A percentile compares a stretch with the other conserved stretches of the same genome.
These are phyloP conservation scores for Axis porcinus DNA, from an alignment of 2,113 vertebrate genomes.

Conservation along the genomic window DNA sequence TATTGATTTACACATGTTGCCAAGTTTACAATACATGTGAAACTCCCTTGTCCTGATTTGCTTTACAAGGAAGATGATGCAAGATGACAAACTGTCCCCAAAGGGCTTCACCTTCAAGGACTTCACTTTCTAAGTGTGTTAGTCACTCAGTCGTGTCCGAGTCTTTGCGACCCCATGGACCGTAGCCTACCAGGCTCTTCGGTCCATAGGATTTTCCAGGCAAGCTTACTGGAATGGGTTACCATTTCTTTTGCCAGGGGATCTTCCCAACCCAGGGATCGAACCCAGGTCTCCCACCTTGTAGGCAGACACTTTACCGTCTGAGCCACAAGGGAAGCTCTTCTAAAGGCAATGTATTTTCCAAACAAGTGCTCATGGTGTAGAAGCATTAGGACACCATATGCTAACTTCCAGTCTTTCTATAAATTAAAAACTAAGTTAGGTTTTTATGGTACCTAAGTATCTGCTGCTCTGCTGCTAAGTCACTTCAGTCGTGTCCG, in stretches of 20 bases:
- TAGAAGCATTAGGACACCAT: background rate
- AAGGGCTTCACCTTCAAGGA: background rate
- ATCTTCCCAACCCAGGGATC: background rate
- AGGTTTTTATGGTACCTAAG: background rate
- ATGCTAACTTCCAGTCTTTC: background rate
- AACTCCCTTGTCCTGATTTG: background rate
- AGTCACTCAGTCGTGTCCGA: accelerated
- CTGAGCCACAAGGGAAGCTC: background rate
- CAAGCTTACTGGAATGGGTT: background rate
- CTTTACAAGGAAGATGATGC: background rate
- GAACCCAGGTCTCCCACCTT: background rate
- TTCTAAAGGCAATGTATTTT: background rate
- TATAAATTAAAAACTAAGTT: background rate
- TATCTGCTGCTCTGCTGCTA: background rate
- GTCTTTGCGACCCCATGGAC: background rate
- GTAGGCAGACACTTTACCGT: background rate
- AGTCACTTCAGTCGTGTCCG: accelerated
- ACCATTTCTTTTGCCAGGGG: background rate
- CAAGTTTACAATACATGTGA: background rate
- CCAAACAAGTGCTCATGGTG: background rate
- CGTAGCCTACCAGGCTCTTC: background rate
- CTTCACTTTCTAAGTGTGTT: background rate
- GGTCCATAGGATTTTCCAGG: background rate
- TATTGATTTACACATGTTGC: background rate
- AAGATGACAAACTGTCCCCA: background rate